Conservation (phyloP, 2,113 vertebrate genomes). For the Mus pahari region DNA sequence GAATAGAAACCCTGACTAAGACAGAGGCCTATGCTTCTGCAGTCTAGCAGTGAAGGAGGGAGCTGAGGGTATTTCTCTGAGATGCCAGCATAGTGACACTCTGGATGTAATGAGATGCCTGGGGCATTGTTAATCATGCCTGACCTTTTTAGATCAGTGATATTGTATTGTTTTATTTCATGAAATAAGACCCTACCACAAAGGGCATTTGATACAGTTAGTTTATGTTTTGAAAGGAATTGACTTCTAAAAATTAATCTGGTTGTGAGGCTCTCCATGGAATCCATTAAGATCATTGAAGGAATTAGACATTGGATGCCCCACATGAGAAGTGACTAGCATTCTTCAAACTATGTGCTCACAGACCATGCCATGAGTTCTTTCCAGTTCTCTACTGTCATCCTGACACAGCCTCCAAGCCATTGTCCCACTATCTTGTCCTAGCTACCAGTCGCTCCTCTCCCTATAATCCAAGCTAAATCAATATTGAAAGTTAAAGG, state of each 20-base stretch:
- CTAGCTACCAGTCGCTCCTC: background rate
- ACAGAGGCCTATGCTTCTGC: background rate
- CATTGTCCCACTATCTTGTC: background rate
- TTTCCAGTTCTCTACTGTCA: background rate
- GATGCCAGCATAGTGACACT: background rate
- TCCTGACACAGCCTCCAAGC: background rate
- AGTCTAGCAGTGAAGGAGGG: background rate
- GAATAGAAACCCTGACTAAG: too few species aligned
- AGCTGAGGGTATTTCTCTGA: background rate
- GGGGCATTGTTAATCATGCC: slow-evolving; percentile 23
- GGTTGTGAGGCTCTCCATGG: background rate
- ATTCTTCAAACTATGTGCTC: background rate
- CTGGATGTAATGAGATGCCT: slow-evolving; percentile 51
- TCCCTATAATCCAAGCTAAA: slow-evolving; percentile 26
- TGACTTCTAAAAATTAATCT: slow-evolving; percentile 43
- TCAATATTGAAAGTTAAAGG: background rate
- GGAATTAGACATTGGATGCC: background rate
- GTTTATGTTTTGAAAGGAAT: slow-evolving; percentile 37
- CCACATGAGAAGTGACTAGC: background rate
- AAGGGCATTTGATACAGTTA: background rate
- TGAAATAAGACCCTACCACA: background rate
- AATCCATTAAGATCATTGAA: background rate
- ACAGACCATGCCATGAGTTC: background rate
- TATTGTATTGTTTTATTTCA: slow-evolving; percentile 1
- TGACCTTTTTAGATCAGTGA: slow-evolving; percentile 60